A percentile compares a stretch with the other conserved stretches of the same genome.
phyloP scores from a whole-genome alignment of 2,888 invertebrate genomes.

The Tetragonula carbonaria region DNA sequence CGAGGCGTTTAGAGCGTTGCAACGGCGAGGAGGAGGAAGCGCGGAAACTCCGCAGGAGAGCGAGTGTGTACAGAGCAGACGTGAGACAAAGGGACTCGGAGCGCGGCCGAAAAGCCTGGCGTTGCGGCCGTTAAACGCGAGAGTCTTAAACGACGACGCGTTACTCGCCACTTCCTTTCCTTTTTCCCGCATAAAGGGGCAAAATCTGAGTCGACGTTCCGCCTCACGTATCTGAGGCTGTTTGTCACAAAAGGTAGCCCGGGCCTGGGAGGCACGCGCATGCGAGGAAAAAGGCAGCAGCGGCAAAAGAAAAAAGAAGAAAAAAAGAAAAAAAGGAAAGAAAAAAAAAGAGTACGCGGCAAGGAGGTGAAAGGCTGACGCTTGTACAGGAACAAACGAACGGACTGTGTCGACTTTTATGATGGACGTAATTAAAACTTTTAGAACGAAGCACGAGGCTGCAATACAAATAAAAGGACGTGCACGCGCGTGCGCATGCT shows the following conservation, averaged over 20 bases:
- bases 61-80: background rate
- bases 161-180: constrained; percentile 45
- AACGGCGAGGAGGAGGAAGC: background rate
- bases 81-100: background rate
- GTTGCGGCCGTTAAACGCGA: constrained; percentile 55
- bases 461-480: constrained; percentile 73
- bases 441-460: constrained; percentile 64
- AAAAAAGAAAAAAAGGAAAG: too few relatives aligned
- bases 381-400: constrained; percentile 67
- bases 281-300: constrained; percentile 2
- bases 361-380: constrained; percentile 51
- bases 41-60: background rate
- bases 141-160: constrained; percentile 61
- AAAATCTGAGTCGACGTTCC: constrained; percentile 63
- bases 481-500: constrained; percentile 36
- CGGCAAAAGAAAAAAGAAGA: too few relatives aligned
- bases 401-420: constrained; percentile 72
- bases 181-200: constrained; percentile 59
- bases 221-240: constrained; percentile 62
- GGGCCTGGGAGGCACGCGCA: constrained; percentile 42
- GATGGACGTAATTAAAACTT: constrained; percentile 76
- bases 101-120: constrained; percentile 42
- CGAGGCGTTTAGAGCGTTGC: too few relatives aligned
- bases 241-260: constrained; percentile 64
- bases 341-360: constrained; percentile 16